A percentile compares a stretch with the other conserved stretches of the same genome.
Conservation (phyloP, 1,140 invertebrate genomes). For the Drosophila ogumai region DNA sequence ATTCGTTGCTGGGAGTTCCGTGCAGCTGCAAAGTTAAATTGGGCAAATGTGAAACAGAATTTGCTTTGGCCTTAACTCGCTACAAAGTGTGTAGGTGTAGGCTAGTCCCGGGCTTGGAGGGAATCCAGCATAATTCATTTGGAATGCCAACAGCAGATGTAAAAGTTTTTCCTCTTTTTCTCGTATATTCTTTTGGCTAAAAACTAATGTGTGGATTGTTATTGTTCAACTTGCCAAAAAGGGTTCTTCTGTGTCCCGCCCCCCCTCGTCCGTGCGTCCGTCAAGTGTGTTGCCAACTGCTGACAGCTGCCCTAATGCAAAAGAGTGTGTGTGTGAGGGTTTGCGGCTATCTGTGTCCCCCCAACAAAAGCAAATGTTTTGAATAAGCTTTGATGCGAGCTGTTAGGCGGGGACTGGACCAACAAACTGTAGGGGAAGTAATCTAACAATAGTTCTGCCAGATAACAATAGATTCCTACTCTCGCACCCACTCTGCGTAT, state of each 20-base stretch:
- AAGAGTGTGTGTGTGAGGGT: conserved; percentile 7
- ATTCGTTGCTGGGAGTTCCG: conserved; percentile 2
- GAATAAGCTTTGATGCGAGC: conserved; percentile 40
- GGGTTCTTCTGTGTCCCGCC: conserved; percentile 17
- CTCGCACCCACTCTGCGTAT: conserved; percentile 49
- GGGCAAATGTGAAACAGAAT: conserved; percentile 25
- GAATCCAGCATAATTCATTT: conserved; percentile 38
- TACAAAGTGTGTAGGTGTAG: conserved; percentile 26
- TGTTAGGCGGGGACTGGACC: neutral
- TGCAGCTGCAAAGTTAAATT: conserved; percentile 42
- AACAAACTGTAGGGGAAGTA: conserved; percentile 23
- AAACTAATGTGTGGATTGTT: conserved; percentile 57
- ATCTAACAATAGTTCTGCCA: conserved; percentile 52
- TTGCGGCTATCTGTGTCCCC: conserved; percentile 38
- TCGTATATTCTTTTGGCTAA: conserved; percentile 32
- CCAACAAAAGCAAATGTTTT: conserved; percentile 67
- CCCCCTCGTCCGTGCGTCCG: neutral
- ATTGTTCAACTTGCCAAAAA: conserved; percentile 51
- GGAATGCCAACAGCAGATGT: conserved; percentile 46
- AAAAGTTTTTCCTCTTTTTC: conserved; percentile 53
- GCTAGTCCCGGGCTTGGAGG: conserved; percentile 7
- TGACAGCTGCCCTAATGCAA: conserved; percentile 61
- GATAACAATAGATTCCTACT: conserved; percentile 45
- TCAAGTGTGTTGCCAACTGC: conserved; percentile 51
- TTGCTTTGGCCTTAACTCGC: conserved; percentile 6